Evolutionary conservation across 1,140 invertebrate species (phyloP), one percentile per base, ranked within the genome.

Genomic region (Atta colombica): DNA sequence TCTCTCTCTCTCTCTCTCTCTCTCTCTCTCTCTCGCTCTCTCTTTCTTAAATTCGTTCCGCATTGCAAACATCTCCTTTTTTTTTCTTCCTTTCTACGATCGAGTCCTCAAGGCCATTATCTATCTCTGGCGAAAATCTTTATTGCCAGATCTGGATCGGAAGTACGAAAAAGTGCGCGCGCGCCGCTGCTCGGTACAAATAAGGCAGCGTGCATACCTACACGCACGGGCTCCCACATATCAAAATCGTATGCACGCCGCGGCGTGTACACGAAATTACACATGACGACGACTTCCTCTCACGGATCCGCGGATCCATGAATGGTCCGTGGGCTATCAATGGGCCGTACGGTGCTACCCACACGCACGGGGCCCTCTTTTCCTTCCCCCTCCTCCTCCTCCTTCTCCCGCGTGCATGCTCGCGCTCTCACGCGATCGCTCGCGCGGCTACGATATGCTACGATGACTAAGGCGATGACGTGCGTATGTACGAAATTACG

Each of bases 241-340:
- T 85, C 55, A 45, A 8, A 45, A 45, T 65, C 63, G 61, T 45
- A 45, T 71, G 74, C 49, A 31, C 31, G 16, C 31, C 31, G 35
- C 65, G 10, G 35, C n/a, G 35, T 68, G 35, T 68, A 58, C 80
- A 69, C 88, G 86, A 72, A 89, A 77, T 61, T 63, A 61, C 77
- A 86, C 87, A 66, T 63, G 53, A 84, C 84, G 82, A 28, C 81
- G 71, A 86, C 85, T 92, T 92, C 91, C 91, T 92, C 91, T 92
- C 91, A 89, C 89, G 87, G 74, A 88, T 87, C 90, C 82, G 78
- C 90, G 89, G 85, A 91, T 90, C 89, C 90, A 91, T 90, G 90
- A 91, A 91, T 91, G 90, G 89, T 90, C 25, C 82, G 86, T 90
- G 82, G 77, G 84, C 84, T 85, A 91, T 91, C 90, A 91, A 91